These are phyloP conservation scores for Thysanoteuthis rhombus DNA, from an alignment of 2,888 invertebrate species.

Conservation along the genomic window DNA sequence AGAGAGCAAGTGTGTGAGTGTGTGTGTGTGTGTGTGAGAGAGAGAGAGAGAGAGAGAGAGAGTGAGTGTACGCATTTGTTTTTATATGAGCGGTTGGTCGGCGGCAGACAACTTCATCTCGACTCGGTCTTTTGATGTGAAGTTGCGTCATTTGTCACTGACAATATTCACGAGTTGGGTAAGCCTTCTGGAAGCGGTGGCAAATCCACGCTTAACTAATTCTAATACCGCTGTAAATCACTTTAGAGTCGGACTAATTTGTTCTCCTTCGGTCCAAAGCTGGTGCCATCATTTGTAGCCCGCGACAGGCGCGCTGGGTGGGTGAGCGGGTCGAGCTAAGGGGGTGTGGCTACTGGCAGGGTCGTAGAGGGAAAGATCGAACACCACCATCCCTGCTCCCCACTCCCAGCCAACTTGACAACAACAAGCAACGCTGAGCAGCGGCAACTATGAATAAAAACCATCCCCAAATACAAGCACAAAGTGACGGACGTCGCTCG, in stretches of 20 bases:
- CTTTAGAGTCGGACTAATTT: not conserved
- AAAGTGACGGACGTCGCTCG: not conserved
- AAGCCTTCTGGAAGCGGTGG: not conserved
- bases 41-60: too few relatives aligned
- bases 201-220: constrained; percentile 12
- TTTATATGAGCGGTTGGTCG: too few relatives aligned
- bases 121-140: not conserved
- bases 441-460: not conserved
- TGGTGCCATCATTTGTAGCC: too few relatives aligned
- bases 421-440: not conserved
- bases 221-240: not conserved
- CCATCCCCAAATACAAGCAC: not conserved
- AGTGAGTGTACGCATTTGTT: too few relatives aligned
- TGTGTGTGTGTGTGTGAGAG: too few relatives aligned
- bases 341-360: not conserved
- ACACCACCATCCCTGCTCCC: not conserved
- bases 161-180: not conserved
- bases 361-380: not conserved
- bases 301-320: not conserved
- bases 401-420: not conserved
- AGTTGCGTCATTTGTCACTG: constrained; percentile 12
- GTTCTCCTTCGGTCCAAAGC: not conserved
- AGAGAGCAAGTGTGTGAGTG: not conserved
- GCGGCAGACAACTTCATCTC: not conserved
- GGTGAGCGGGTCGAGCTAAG: not conserved